A percentile compares a stretch with the other conserved stretches of the same genome.
Evolutionary conservation across 2,113 vertebrate species (phyloP).

Genomic region (Cygnus buccinator): DNA sequence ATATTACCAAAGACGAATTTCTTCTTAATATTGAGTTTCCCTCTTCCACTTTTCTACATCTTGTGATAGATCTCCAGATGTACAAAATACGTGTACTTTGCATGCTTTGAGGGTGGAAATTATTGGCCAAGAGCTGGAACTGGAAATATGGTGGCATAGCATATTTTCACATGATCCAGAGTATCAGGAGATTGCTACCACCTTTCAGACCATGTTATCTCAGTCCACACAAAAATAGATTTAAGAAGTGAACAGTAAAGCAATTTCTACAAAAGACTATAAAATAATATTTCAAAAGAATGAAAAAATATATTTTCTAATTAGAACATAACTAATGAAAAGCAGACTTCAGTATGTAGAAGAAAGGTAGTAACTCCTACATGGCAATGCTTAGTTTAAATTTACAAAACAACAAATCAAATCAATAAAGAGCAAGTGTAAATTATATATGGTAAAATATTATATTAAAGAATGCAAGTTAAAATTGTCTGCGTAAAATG

Average conservation of each 20-base stretch:
- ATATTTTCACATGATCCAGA: background rate
- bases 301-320: background rate
- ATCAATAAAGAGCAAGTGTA: background rate
- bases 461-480: background rate
- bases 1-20: background rate
- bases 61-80: background rate
- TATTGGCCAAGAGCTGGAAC: background rate
- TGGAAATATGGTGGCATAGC: background rate
- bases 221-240: background rate
- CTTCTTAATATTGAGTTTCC: background rate
- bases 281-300: background rate
- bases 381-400: background rate
- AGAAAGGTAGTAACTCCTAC: background rate
- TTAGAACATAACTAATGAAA: background rate
- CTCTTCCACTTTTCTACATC: background rate
- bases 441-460: background rate
- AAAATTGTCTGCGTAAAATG: background rate
- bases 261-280: background rate
- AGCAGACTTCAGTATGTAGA: background rate
- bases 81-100: background rate
- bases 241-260: background rate
- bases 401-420: background rate
- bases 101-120: background rate
- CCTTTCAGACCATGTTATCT: background rate
- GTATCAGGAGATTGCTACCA: background rate